A percentile compares a stretch with the other conserved stretches of the same genome.
Conservation (phyloP, 2,797 vertebrate species). For the Phrynocephalus vlangalii region DNA sequence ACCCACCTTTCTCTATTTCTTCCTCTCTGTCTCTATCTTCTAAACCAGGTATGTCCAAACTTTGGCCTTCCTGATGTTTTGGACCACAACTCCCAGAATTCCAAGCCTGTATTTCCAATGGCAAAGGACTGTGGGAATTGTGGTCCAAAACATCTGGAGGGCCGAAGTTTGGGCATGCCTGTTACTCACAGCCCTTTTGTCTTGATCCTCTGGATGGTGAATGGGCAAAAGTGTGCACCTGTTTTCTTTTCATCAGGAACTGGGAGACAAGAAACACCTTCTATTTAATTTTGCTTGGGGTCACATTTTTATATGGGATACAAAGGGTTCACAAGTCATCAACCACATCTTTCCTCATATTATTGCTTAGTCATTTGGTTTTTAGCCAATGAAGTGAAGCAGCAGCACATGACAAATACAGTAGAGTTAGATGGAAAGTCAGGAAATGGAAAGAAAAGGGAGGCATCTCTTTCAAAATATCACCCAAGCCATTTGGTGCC, state of each 20-base stretch:
- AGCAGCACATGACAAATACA: not conserved
- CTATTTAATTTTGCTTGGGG: not conserved
- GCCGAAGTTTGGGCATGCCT: too few species aligned
- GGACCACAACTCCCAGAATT: too few species aligned
- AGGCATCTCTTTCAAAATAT: slow-evolving; percentile 32
- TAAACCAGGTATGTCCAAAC: not conserved
- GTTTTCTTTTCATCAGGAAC: not conserved
- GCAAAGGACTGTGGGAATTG: too few species aligned
- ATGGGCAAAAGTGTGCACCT: not conserved
- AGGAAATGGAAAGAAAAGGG: not conserved
- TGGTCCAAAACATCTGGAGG: too few species aligned
- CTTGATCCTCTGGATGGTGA: not conserved
- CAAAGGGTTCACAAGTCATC: slow-evolving; percentile 4
- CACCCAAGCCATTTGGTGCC: not conserved
- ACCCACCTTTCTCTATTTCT: too few species aligned
- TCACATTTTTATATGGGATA: slow-evolving; percentile 20
- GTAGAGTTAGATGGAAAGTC: slow-evolving; percentile 8
- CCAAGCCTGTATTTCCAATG: too few species aligned
- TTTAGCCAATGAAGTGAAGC: slow-evolving; percentile 19
- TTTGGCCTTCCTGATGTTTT: too few species aligned
- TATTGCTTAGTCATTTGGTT: slow-evolving; percentile 34
- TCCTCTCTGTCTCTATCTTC: too few species aligned
- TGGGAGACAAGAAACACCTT: not conserved
- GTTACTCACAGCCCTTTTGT: not conserved
- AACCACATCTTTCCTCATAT: not conserved